Conservation (phyloP, 2,797 vertebrate species). For the Sorex maritimensis region DNA sequence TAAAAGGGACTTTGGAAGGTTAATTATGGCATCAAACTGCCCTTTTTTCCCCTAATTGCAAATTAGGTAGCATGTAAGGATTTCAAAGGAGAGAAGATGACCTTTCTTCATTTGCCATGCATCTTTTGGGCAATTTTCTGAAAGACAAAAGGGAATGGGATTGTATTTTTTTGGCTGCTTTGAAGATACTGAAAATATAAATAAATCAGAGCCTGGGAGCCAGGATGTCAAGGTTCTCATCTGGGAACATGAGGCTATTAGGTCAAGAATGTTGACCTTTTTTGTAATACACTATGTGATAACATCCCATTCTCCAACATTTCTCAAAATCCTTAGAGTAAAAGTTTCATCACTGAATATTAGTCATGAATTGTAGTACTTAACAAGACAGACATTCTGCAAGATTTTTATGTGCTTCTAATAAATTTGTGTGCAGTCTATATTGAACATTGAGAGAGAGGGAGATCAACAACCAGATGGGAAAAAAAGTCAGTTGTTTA, state of each 20-base stretch:
- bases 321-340: constrained; percentile 51
- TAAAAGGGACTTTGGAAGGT: constrained; percentile 12
- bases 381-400: constrained; percentile 22
- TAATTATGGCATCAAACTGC: constrained; percentile 29
- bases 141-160: constrained; percentile 31
- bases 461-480: constrained; percentile 44
- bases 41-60: constrained; percentile 53
- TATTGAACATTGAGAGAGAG: background rate
- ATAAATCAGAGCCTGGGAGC: constrained; percentile 33
- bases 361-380: constrained; percentile 29
- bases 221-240: constrained; percentile 47
- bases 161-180: constrained; percentile 37
- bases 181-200: constrained; percentile 12
- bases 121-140: background rate
- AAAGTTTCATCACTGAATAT: constrained; percentile 37
- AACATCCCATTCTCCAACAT: constrained; percentile 47
- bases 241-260: constrained; percentile 19
- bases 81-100: constrained; percentile 31
- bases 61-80: constrained; percentile 63
- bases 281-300: constrained; percentile 48
- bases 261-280: constrained; percentile 39
- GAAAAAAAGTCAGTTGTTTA: constrained; percentile 54
- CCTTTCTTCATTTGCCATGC: background rate
- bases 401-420: constrained; percentile 52
- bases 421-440: background rate